phyloP scores from a whole-genome alignment of 2,113 vertebrate species.

The Cathartes aura region DNA sequence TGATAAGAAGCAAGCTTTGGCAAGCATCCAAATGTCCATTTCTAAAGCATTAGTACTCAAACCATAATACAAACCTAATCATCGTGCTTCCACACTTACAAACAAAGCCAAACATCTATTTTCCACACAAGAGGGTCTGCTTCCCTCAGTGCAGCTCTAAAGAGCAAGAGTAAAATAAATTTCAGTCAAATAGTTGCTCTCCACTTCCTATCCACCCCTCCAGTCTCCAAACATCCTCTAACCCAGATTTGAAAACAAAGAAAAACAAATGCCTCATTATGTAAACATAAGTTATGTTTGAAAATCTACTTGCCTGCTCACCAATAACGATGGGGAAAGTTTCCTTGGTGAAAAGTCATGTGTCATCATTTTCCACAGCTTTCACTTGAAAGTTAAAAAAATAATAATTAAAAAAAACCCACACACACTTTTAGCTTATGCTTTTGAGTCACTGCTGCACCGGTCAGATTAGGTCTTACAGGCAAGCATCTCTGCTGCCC shows the following conservation, averaged over 20 bases:
- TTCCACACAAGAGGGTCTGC: not conserved
- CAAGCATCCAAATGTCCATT: not conserved
- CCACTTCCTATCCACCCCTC: slow-evolving; percentile 27
- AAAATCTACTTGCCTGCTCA: slow-evolving; percentile 27
- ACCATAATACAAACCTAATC: not conserved
- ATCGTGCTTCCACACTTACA: not conserved
- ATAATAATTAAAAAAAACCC: not conserved
- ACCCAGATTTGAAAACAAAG: slow-evolving; percentile 47
- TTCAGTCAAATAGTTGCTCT: slow-evolving; percentile 37
- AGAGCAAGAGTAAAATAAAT: slow-evolving; percentile 26
- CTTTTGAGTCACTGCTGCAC: not conserved
- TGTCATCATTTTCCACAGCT: slow-evolving; percentile 18
- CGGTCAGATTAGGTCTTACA: not conserved
- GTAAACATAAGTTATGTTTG: slow-evolving; percentile 35
- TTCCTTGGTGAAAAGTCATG: not conserved
- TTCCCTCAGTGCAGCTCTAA: not conserved
- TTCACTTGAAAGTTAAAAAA: not conserved
- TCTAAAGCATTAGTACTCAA: slow-evolving; percentile 54
- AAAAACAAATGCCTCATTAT: slow-evolving; percentile 51
- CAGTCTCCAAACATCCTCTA: slow-evolving; percentile 55
- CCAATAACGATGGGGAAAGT: not conserved
- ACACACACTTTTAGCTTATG: not conserved
- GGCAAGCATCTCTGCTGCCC: not conserved
- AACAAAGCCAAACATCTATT: slow-evolving; percentile 15
- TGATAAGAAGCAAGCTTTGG: slow-evolving; percentile 34